A percentile compares a stretch with the other conserved stretches of the same genome.
Conservation (phyloP, 2,113 vertebrate species). For the Climacteris rufus region DNA sequence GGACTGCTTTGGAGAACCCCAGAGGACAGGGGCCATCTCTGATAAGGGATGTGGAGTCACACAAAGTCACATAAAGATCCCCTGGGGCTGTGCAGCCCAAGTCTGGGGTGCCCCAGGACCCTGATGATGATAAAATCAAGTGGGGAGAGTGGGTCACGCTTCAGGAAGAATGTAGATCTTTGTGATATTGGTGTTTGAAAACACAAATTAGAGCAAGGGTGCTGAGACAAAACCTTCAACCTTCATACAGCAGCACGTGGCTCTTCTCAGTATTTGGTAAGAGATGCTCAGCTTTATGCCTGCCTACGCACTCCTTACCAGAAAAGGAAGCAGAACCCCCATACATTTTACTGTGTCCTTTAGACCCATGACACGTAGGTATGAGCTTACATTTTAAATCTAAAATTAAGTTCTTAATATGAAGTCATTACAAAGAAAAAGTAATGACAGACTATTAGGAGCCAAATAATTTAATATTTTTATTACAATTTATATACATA, state of each 20-base stretch:
- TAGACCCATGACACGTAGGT: background rate
- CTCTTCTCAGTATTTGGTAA: background rate
- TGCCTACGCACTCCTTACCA: background rate
- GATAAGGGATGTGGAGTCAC: fast-evolving
- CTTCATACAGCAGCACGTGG: background rate
- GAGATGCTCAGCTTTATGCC: background rate
- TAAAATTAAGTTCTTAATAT: background rate
- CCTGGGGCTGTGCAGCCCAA: background rate
- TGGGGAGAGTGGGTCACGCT: background rate
- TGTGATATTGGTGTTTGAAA: background rate
- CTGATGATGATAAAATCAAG: background rate
- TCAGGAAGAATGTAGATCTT: background rate
- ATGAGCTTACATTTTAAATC: background rate
- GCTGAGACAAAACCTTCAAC: background rate
- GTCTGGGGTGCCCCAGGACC: background rate
- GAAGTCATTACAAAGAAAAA: background rate
- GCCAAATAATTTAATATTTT: background rate
- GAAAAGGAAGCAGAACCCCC: background rate
- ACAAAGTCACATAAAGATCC: too few species aligned
- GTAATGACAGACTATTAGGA: background rate
- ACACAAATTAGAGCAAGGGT: background rate
- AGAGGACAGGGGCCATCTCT: background rate
- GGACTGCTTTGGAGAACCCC: background rate
- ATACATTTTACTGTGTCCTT: background rate
- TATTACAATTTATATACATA: background rate